Conservation (phyloP, 2,888 invertebrate species). For the Drosophila subsilvestris region DNA sequence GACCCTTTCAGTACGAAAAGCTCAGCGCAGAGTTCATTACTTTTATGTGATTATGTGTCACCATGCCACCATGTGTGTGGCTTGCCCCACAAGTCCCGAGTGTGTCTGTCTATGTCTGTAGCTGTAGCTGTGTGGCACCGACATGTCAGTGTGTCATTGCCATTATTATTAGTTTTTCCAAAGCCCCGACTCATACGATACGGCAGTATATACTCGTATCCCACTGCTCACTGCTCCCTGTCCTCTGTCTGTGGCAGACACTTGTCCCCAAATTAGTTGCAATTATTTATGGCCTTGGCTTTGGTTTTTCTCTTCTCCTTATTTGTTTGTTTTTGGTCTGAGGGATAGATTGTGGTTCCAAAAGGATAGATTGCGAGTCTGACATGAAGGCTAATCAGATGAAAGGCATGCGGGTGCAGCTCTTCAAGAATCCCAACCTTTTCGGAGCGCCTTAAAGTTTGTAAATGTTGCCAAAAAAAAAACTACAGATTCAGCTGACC, state of each 20-base stretch:
- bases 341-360: not conserved
- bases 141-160: conserved; percentile 65
- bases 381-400: conserved; percentile 30
- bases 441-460: not conserved
- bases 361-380: not conserved
- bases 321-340: not conserved
- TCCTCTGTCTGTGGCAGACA: conserved; percentile 20
- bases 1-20: conserved; percentile 38
- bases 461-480: not conserved
- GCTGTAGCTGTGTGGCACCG: conserved; percentile 16
- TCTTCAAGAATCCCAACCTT: not conserved
- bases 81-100: conserved; percentile 1
- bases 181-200: conserved; percentile 5
- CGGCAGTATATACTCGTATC: not conserved
- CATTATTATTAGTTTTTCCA: conserved; percentile 65
- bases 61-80: not conserved
- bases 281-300: conserved; percentile 69
- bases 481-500: conserved; percentile 22
- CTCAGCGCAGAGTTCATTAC: conserved; percentile 67
- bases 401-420: conserved; percentile 24
- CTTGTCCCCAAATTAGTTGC: conserved; percentile 65
- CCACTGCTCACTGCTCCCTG: conserved; percentile 13
- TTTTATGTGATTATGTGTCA: conserved; percentile 76
- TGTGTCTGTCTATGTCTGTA: conserved; percentile 9
- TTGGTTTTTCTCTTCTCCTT: conserved; percentile 17